phyloP scores from a whole-genome alignment of 2,797 vertebrate species.

The Anabas testudineus region DNA sequence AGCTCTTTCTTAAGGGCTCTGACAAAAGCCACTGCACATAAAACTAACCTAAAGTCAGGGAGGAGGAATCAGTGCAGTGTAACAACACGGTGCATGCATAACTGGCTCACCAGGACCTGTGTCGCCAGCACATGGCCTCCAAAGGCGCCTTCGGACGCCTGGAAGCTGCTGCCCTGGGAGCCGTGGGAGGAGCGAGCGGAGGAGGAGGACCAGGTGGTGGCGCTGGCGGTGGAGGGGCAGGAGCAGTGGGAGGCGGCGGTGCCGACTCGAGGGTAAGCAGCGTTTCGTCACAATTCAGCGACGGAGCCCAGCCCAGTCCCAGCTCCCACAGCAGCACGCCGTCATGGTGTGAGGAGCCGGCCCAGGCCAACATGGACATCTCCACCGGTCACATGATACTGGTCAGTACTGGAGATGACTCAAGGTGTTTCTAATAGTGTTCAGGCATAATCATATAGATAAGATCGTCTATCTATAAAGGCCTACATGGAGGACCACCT shows the following conservation, averaged over 20 bases:
- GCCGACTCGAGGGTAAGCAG: slow-evolving; percentile 94
- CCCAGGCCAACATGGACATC: slow-evolving; percentile 99
- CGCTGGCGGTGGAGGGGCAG: slow-evolving; percentile 22
- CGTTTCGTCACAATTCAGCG: slow-evolving; percentile 97
- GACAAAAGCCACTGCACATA: too few species aligned
- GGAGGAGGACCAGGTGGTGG: slow-evolving; percentile 23
- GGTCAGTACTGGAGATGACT: slow-evolving; percentile 78
- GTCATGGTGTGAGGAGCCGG: slow-evolving; percentile 97
- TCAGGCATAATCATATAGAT: too few species aligned
- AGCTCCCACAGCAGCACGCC: slow-evolving; percentile 98
- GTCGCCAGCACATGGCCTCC: slow-evolving; percentile 96
- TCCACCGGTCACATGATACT: slow-evolving; percentile 99
- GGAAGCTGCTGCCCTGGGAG: slow-evolving; percentile 80
- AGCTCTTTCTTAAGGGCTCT: too few species aligned
- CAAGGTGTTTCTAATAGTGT: too few species aligned
- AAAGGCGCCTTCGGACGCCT: slow-evolving; percentile 91
- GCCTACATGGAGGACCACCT: slow-evolving; percentile 99
- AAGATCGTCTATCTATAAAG: slow-evolving; percentile 48
- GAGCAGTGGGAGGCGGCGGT: slow-evolving; percentile 64
- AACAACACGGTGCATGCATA: slow-evolving; percentile 22
- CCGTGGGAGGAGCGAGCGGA: slow-evolving; percentile 64
- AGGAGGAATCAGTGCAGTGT: neutral
- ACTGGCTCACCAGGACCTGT: slow-evolving; percentile 90
- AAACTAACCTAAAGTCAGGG: too few species aligned
- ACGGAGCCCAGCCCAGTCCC: slow-evolving; percentile 93